Base-by-base conservation (phyloP, 2,797 vertebrate species). In the Pipistrellus pygmaeus region DNA sequence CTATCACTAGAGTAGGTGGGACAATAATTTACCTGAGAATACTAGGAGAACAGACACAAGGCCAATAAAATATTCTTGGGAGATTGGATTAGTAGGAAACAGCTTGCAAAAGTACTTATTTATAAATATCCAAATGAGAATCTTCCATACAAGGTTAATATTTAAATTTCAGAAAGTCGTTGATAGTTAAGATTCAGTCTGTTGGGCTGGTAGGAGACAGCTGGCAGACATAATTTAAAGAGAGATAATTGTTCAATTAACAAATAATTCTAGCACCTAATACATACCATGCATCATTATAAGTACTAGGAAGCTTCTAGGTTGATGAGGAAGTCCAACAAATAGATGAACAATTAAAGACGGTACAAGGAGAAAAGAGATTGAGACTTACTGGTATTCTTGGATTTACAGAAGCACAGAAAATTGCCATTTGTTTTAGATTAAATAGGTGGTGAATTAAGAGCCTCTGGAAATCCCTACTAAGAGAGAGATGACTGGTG, bases 71-170 rank as follows among this genome's bases (percentile, higher is more conserved):
- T 71, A 81, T 86, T 48, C 21, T n/a, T 87, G 32, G 25, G 48
- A 97, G 81, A 95, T 64, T 91, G 72, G 30, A 73, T 80, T 80
- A 85, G 66, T 27, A 46, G 93, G 80, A 89, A 87, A 32, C 62
- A 80, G 30, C 77, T 73, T 89, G 69, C 73, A 86, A 89, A 95
- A 89, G 48, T 71, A 84, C 27, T 87, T 86, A 30, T 76, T 87
- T 85, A 73, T 51, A 92, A 72, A n/a, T 51, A 77, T 27, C n/a
- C 48, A 13, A 7, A 85, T 44, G 53, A 25, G 23, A 84, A 25
- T 7, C 27, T 69, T 46, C 9, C 66, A 66, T 9, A 17, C 21
- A 57, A 85, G 53, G 20, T 75, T 55, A 83, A 8, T 51, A 55
- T 55, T 91, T 89, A 55, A 69, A 86, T 87, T 87, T 93, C 30